These are phyloP conservation scores for Gerris lacustris DNA, from an alignment of 2,888 invertebrate genomes.

Conservation along the genomic window DNA sequence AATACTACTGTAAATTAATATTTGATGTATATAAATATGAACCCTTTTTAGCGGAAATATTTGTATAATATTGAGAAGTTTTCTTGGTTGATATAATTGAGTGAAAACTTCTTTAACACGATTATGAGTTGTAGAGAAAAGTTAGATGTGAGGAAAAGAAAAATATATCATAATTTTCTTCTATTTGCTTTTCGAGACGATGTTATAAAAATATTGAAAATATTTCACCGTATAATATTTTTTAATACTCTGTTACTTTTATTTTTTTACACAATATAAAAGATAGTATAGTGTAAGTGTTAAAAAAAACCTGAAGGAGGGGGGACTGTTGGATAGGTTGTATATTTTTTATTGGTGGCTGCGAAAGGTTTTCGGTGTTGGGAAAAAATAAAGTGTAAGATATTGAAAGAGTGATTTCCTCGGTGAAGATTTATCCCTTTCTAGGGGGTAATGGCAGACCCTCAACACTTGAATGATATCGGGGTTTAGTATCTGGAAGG, in stretches of 20 bases:
- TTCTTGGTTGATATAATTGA: too few relatives aligned
- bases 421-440: slow-evolving; percentile 3
- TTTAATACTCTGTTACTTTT: neutral
- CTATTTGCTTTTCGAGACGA: too few relatives aligned
- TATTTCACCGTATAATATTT: too few relatives aligned
- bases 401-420: slow-evolving; percentile 5
- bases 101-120: too few relatives aligned
- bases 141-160: too few relatives aligned
- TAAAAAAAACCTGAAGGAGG: neutral
- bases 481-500: neutral
- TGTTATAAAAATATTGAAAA: too few relatives aligned
- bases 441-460: neutral
- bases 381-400: neutral
- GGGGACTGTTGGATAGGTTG: neutral
- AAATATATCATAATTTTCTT: too few relatives aligned
- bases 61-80: too few relatives aligned
- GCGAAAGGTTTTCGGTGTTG: neutral
- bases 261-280: neutral
- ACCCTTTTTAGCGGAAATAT: too few relatives aligned
- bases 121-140: too few relatives aligned
- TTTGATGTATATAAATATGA: too few relatives aligned
- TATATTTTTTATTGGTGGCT: neutral
- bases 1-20: too few relatives aligned
- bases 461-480: slow-evolving; percentile 2
- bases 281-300: neutral